A percentile compares a stretch with the other conserved stretches of the same genome.
Evolutionary conservation across 2,888 invertebrate genomes (phyloP).

Genomic region (Lasioglossum leucozonium): DNA sequence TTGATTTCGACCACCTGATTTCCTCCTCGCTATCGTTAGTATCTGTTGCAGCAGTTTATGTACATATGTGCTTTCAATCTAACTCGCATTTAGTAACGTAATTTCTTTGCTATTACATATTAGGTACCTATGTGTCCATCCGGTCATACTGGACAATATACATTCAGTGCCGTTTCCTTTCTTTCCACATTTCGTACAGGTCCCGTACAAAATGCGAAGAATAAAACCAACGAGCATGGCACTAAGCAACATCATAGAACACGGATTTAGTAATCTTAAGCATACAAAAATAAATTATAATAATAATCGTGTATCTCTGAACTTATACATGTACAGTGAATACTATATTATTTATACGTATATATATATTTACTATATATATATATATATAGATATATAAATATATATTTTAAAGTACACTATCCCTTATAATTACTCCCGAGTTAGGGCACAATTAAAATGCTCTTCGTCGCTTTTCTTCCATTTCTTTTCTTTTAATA

Average conservation of each 20-base stretch:
- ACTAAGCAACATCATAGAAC: slow-evolving; percentile 68
- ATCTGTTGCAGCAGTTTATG: slow-evolving; percentile 15
- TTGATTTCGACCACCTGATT: neutral
- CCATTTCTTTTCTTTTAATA: slow-evolving; percentile 65
- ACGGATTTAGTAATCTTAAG: slow-evolving; percentile 76
- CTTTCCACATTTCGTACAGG: slow-evolving; percentile 45
- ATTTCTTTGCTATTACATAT: slow-evolving; percentile 61
- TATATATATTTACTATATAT: slow-evolving; percentile 49
- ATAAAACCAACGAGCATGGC: slow-evolving; percentile 68
- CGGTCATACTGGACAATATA: slow-evolving; percentile 44
- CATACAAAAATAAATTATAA: slow-evolving; percentile 84
- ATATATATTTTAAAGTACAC: slow-evolving; percentile 75
- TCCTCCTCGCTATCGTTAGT: neutral
- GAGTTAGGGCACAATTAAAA: slow-evolving; percentile 75
- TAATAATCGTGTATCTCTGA: slow-evolving; percentile 81
- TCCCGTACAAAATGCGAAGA: slow-evolving; percentile 35
- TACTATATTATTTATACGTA: slow-evolving; percentile 77
- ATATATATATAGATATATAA: slow-evolving; percentile 65
- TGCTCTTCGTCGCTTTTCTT: slow-evolving; percentile 69
- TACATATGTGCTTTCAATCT: slow-evolving; percentile 56
- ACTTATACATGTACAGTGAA: slow-evolving; percentile 82
- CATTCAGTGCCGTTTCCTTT: slow-evolving; percentile 56
- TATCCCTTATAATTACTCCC: slow-evolving; percentile 72
- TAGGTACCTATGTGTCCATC: slow-evolving; percentile 64
- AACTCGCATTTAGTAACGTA: slow-evolving; percentile 43